These are phyloP conservation scores for Anolis carolinensis DNA, from an alignment of 2,113 vertebrate genomes.

Conservation along the genomic window DNA sequence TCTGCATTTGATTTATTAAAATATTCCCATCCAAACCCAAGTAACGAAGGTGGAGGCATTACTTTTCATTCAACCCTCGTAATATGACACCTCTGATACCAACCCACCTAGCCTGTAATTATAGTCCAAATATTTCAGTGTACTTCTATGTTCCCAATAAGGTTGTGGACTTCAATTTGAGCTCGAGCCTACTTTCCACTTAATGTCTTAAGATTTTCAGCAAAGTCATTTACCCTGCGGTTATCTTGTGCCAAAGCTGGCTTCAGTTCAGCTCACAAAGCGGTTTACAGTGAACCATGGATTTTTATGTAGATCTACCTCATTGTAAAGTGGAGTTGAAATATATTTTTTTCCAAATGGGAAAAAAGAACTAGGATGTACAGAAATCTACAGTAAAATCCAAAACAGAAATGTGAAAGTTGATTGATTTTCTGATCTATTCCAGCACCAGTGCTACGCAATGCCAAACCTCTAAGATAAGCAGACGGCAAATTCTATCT, in stretches of 20 bases:
- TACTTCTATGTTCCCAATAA: conserved; percentile 48
- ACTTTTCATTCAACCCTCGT: too few relatives aligned
- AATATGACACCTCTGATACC: conserved; percentile 31
- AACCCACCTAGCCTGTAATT: conserved; percentile 37
- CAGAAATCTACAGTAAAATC: background rate
- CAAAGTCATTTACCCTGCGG: conserved; percentile 41
- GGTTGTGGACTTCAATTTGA: conserved; percentile 23
- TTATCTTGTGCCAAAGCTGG: conserved; percentile 24
- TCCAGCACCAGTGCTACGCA: conserved; percentile 5
- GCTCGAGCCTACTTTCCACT: conserved; percentile 27
- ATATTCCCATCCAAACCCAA: too few relatives aligned
- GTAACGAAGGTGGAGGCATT: too few relatives aligned
- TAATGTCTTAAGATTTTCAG: conserved; percentile 47
- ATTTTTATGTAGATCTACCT: conserved; percentile 36
- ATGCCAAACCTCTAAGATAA: conserved; percentile 12
- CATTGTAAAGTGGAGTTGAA: conserved; percentile 35
- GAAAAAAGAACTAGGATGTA: conserved; percentile 28
- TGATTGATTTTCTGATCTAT: conserved; percentile 52
- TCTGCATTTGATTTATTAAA: too few relatives aligned
- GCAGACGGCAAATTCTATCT: conserved; percentile 29
- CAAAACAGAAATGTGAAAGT: conserved; percentile 31
- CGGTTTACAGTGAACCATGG: conserved; percentile 36
- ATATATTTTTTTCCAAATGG: background rate
- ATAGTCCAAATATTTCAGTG: conserved; percentile 42
- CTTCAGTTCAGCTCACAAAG: conserved; percentile 29